A percentile compares a stretch with the other conserved stretches of the same genome.
Evolutionary conservation across 1,140 invertebrate species (phyloP).

Genomic region (Macrostomum lignano): DNA sequence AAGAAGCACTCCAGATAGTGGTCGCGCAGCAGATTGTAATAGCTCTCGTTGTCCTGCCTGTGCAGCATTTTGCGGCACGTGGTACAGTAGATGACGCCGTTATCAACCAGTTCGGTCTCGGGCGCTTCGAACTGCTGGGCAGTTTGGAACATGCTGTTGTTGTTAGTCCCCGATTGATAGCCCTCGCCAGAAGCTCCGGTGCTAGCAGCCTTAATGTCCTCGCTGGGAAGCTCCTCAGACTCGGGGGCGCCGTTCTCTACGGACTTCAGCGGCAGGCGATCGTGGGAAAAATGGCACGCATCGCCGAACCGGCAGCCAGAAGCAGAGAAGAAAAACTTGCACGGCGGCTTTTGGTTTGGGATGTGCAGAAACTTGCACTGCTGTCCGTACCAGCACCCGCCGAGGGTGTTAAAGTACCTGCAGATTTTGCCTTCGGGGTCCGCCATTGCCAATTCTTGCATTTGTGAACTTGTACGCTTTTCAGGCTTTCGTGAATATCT

Average conservation of each 20-base stretch:
- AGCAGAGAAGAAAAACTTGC: constrained; percentile 1
- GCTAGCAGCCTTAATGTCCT: not conserved
- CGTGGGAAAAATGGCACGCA: constrained; percentile 2
- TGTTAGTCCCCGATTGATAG: not conserved
- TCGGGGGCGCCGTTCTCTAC: not conserved
- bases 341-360: constrained; percentile 1
- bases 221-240: not conserved
- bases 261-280: not conserved
- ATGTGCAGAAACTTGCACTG: constrained; percentile 2
- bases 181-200: not conserved
- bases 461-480: no score
- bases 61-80: not conserved
- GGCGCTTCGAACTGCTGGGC: not conserved
- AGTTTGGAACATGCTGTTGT: not conserved
- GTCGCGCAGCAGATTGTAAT: not conserved
- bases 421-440: constrained; percentile 3
- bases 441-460: no score
- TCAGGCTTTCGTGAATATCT: no score
- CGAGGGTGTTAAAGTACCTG: constrained; percentile 1
- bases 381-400: constrained; percentile 2
- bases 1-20: constrained; percentile 4
- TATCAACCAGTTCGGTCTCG: not conserved
- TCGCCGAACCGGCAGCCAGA: constrained; percentile 2
- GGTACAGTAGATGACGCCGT: not conserved
- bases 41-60: constrained; percentile 1